phyloP scores from a whole-genome alignment of 2,888 invertebrate species.

The Zaprionus lineosus region DNA sequence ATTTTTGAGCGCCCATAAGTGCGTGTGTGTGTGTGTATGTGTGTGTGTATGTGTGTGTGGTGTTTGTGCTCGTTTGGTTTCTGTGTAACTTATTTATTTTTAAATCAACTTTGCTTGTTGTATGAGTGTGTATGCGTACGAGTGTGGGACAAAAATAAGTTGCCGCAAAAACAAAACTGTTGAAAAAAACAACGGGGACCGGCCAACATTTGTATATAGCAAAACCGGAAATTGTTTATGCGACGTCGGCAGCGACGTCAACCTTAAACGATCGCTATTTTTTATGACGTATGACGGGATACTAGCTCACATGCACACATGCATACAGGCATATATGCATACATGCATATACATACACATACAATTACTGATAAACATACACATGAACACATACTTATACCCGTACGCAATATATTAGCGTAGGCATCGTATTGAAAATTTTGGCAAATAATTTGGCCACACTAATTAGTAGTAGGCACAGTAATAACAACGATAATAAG shows the following conservation, averaged over 20 bases:
- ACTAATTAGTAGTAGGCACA: slow-evolving; percentile 64
- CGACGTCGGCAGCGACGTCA: slow-evolving; percentile 43
- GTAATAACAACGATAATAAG: slow-evolving; percentile 32
- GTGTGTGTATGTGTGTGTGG: slow-evolving; percentile 29
- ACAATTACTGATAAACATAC: too few relatives aligned
- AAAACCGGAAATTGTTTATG: slow-evolving; percentile 77
- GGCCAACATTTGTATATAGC: slow-evolving; percentile 50
- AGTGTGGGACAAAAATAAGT: slow-evolving; percentile 69
- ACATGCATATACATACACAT: neutral
- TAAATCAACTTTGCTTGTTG: slow-evolving; percentile 60
- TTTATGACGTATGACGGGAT: slow-evolving; percentile 62
- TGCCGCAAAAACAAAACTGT: slow-evolving; percentile 65
- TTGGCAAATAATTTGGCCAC: slow-evolving; percentile 73
- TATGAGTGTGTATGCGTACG: slow-evolving; percentile 28
- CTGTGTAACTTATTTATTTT: slow-evolving; percentile 77
- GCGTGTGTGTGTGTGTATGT: slow-evolving; percentile 5
- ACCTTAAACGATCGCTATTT: slow-evolving; percentile 53
- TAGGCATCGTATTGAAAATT: slow-evolving; percentile 57
- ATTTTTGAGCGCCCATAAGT: too few relatives aligned
- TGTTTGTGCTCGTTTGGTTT: slow-evolving; percentile 34
- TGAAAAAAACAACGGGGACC: slow-evolving; percentile 55
- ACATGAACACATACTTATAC: slow-evolving; percentile 5
- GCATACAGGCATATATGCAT: neutral
- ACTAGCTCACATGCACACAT: slow-evolving; percentile 10
- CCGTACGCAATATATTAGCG: slow-evolving; percentile 18